These are phyloP conservation scores for Helleia helle DNA, from an alignment of 2,888 invertebrate genomes.

Conservation along the genomic window DNA sequence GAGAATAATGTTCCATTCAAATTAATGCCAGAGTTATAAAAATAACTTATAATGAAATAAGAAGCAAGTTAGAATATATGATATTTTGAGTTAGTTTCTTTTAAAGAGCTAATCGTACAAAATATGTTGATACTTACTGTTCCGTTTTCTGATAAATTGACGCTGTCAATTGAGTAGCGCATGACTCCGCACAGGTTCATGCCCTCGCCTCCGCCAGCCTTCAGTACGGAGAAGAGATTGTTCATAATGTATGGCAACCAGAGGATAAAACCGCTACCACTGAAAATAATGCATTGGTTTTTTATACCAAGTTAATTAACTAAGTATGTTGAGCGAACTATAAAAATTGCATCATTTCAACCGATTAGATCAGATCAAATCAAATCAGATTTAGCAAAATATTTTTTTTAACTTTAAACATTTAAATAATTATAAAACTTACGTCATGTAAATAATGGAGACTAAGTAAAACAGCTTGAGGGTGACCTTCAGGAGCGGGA, in stretches of 20 bases:
- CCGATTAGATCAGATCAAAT: too few species aligned
- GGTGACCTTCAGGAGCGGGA: conserved; percentile 69
- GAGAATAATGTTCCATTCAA: too few species aligned
- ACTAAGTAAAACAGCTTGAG: conserved; percentile 73
- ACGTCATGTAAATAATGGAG: conserved; percentile 73
- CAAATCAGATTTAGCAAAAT: too few species aligned
- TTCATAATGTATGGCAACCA: conserved; percentile 70
- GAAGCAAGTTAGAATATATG: too few species aligned
- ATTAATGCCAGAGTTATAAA: too few species aligned
- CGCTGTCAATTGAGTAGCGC: conserved; percentile 33
- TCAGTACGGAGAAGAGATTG: conserved; percentile 54
- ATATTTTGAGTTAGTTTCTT: not conserved
- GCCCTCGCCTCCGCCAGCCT: conserved; percentile 45
- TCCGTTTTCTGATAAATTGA: conserved; percentile 28
- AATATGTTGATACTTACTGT: conserved; percentile 31
- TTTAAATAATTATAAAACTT: too few species aligned
- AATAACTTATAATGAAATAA: too few species aligned
- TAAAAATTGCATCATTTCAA: too few species aligned
- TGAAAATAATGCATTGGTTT: conserved; percentile 26
- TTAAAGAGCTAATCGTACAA: not conserved
- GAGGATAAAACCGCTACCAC: conserved; percentile 63
- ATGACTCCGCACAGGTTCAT: conserved; percentile 62
- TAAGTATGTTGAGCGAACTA: too few species aligned
- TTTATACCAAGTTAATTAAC: too few species aligned
- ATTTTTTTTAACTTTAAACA: too few species aligned